Percentiles rank a stretch among this genome's conserved stretches.
Evolutionary conservation across 1,140 invertebrate genomes (phyloP).

Genomic region (Pseudoatta argentina): DNA sequence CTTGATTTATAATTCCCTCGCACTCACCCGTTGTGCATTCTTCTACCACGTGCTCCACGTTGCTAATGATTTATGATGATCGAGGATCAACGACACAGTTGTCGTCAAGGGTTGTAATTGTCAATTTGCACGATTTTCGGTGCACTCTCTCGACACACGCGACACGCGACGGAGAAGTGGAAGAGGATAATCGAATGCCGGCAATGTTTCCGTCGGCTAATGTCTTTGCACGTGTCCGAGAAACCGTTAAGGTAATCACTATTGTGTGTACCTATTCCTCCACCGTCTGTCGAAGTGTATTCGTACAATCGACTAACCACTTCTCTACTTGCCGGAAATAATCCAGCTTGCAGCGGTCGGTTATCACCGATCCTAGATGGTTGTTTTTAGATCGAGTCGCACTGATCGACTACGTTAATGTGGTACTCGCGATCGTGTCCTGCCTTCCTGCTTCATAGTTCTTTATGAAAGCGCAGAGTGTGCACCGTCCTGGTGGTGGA

Average conservation of each 20-base stretch:
- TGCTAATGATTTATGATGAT: slow-evolving; percentile 10
- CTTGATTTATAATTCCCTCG: background rate
- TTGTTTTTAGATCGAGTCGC: slow-evolving; percentile 60
- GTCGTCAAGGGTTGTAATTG: background rate
- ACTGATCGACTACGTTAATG: slow-evolving; percentile 71
- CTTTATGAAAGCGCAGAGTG: slow-evolving; percentile 67
- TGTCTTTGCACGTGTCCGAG: background rate
- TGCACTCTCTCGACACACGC: slow-evolving; percentile 56
- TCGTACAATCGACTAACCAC: slow-evolving; percentile 9
- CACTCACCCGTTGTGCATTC: slow-evolving; percentile 67
- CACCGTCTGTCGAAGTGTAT: background rate
- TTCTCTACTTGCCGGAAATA: slow-evolving; percentile 35
- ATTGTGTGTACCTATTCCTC: background rate
- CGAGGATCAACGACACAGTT: background rate
- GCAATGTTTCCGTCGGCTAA: background rate
- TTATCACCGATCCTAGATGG: slow-evolving; percentile 52
- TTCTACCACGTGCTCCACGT: slow-evolving; percentile 64
- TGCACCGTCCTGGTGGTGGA: slow-evolving; percentile 69
- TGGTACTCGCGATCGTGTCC: slow-evolving; percentile 53
- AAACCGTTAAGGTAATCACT: background rate
- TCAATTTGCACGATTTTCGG: slow-evolving; percentile 13
- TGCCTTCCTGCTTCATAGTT: slow-evolving; percentile 63
- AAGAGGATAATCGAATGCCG: no score
- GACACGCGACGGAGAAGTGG: background rate
- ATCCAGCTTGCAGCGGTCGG: slow-evolving; percentile 21